These are phyloP conservation scores for Datnioides undecimradiatus DNA, from an alignment of 2,113 vertebrate genomes.

Conservation along the genomic window DNA sequence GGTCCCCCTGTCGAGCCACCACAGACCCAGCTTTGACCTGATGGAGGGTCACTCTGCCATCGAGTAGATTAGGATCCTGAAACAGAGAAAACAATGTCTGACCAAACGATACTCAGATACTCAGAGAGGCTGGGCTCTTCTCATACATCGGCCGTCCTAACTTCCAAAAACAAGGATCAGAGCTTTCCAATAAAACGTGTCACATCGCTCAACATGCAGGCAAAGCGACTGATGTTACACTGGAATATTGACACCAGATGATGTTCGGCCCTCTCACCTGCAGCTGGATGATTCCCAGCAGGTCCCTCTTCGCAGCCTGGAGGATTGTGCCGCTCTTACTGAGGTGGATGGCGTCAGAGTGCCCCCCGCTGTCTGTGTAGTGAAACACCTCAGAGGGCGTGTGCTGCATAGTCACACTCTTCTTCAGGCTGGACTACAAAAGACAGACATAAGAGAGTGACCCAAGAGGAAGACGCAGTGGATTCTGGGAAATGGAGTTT, in stretches of 20 bases:
- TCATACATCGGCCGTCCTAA: background rate
- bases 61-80: constrained; percentile 88
- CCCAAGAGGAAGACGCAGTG: background rate
- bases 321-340: constrained; percentile 86
- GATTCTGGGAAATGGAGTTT: constrained; percentile 6
- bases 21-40: constrained; percentile 93
- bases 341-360: constrained; percentile 74
- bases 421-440: constrained; percentile 88
- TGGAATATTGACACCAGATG: background rate
- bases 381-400: constrained; percentile 87
- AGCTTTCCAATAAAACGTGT: background rate
- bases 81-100: background rate
- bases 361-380: constrained; percentile 81
- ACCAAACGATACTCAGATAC: background rate
- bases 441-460: constrained; percentile 7
- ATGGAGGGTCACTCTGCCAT: constrained; percentile 90
- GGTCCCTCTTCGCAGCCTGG: constrained; percentile 92
- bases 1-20: constrained; percentile 93
- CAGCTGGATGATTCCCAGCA: constrained; percentile 91
- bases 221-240: background rate
- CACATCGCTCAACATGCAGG: background rate
- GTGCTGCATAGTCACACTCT: constrained; percentile 87
- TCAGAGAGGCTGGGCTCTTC: background rate
- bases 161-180: background rate
- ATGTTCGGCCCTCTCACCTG: constrained; percentile 80